phyloP scores from a whole-genome alignment of 2,797 vertebrate genomes.

The Prionace glauca region DNA sequence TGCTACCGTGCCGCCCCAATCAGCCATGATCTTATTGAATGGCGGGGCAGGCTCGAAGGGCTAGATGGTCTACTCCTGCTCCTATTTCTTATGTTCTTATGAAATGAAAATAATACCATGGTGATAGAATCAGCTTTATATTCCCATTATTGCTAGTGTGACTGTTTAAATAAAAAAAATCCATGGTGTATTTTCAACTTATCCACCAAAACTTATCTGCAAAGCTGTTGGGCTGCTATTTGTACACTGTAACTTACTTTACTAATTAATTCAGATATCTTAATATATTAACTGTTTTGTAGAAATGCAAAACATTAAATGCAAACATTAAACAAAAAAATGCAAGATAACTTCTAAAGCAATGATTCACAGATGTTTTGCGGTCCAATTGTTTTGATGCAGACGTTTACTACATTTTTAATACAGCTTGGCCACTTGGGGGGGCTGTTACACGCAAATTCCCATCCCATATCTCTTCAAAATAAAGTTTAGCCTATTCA shows the following conservation, averaged over 20 bases:
- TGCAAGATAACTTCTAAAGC: background rate
- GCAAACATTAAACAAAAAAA: background rate
- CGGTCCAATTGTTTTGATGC: background rate
- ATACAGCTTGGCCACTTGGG: background rate
- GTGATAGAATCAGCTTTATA: too few relatives aligned
- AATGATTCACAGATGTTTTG: background rate
- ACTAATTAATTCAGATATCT: background rate
- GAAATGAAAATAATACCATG: too few relatives aligned
- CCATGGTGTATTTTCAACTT: background rate
- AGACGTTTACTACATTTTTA: background rate
- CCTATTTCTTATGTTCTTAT: too few relatives aligned
- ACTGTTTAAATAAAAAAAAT: background rate
- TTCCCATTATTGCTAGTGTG: background rate
- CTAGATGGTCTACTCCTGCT: too few relatives aligned
- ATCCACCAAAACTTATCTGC: background rate
- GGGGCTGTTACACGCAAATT: background rate
- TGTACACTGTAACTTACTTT: background rate
- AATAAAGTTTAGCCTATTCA: background rate
- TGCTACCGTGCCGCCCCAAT: too few relatives aligned
- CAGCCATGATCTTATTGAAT: too few relatives aligned
- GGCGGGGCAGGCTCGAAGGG: too few relatives aligned
- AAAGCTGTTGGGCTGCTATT: background rate
- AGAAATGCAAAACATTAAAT: background rate
- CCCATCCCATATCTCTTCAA: background rate
- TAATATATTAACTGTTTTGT: background rate